Base-by-base conservation (phyloP, 2,113 vertebrate genomes). In the Paramormyrops kingsleyae region DNA sequence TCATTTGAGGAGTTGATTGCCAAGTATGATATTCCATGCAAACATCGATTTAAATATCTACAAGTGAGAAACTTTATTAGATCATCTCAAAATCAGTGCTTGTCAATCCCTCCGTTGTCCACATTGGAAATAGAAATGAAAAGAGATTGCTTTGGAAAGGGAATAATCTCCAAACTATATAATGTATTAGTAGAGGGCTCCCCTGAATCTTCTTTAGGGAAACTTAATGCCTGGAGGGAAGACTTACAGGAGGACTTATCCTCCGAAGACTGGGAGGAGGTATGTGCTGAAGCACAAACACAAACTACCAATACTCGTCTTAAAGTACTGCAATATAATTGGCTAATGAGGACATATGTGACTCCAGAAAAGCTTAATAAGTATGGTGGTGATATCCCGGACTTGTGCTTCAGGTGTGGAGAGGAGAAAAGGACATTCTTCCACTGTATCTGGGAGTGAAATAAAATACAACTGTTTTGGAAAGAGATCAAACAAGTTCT, bases 91-190 rank as follows among this genome's bases (percentile, higher is more conserved):
- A 47, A 21, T 47, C 44, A 84, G 42, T 44, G 35, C 8, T 84
- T 84, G 35, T 47, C 19, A 9, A 47, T 84, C 39, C 83, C 83
- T 77, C 42, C 21, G 39, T 84, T 84, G 44, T 84, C 83, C 39
- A 84, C 44, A 24, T 46, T 84, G 19, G 42, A 84, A 84, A 84
- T 13, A 84, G 35, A 44, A 84, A 84, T 84, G 83, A 21, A 84
- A 42, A 84, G 21, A 21, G 19, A 84, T 24, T 83, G 42, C 17
- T 19, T 83, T 42, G 83, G 83, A 46, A 42, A 46, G 83, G 44
- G 83, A 35, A 44, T 84, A 44, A 84, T 84, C 5, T 84, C 83
- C 17, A 84, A 84, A 84, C 21, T 84, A 84, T 84, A 84, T 84
- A 47, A 84, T 44, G 7, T 42, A 9, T 84, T 84, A 44, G 39